phyloP scores from a whole-genome alignment of 2,797 vertebrate species.

The Gymnodraco acuticeps region DNA sequence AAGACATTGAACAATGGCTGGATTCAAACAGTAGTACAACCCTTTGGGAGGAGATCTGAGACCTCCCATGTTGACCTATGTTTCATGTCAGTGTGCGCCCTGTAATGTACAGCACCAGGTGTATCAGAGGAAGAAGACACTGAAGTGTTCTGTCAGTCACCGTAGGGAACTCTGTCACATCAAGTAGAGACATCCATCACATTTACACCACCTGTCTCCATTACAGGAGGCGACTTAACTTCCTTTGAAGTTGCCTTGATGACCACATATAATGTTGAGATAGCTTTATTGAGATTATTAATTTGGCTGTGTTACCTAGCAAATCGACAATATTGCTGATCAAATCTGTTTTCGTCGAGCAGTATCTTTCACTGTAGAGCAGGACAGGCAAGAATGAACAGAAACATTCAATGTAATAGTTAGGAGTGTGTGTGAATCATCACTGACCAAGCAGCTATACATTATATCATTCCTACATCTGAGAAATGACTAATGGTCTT shows the following conservation, averaged over 20 bases:
- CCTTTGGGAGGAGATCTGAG: not conserved
- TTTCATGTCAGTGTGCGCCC: slow-evolving; percentile 6
- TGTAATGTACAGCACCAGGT: slow-evolving; percentile 63
- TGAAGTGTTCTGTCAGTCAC: slow-evolving; percentile 28
- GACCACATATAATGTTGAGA: not conserved
- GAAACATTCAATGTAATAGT: not conserved
- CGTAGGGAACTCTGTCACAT: slow-evolving; percentile 11
- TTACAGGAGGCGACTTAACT: not conserved
- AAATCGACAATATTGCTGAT: not conserved
- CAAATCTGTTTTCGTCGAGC: not conserved
- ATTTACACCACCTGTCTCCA: slow-evolving; percentile 32
- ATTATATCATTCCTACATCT: not conserved
- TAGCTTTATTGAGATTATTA: not conserved
- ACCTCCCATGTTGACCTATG: slow-evolving; percentile 13
- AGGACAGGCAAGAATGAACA: not conserved
- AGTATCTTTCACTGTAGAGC: not conserved
- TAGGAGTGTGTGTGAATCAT: not conserved
- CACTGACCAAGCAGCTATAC: not conserved
- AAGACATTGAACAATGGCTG: not conserved
- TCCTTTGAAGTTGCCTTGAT: not conserved
- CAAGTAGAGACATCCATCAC: slow-evolving; percentile 42
- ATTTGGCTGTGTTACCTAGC: not conserved
- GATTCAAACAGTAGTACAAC: slow-evolving; percentile 6
- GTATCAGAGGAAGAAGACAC: slow-evolving; percentile 34
- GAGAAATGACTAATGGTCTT: not conserved